Conservation (phyloP, 2,888 invertebrate species). For the Tenthredo amoena region DNA sequence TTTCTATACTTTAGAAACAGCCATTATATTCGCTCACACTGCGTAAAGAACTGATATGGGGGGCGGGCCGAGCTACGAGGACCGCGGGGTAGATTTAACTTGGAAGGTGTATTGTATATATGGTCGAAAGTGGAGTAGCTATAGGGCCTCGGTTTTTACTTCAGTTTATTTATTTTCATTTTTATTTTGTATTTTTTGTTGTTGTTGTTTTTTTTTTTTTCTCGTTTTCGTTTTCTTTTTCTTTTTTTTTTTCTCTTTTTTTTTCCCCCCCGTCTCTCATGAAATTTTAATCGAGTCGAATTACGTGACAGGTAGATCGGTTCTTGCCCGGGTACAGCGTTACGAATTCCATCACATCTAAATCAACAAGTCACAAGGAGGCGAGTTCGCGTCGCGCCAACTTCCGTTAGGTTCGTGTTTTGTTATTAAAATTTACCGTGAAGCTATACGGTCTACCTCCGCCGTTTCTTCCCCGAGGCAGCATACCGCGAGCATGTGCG, state of each 20-base stretch:
- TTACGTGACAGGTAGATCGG: slow-evolving; percentile 58
- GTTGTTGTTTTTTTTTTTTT: not conserved
- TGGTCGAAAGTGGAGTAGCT: not conserved
- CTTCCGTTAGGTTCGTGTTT: slow-evolving; percentile 46
- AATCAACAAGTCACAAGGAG: slow-evolving; percentile 56
- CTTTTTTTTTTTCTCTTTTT: slow-evolving; percentile 9
- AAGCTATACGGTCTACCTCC: slow-evolving; percentile 12
- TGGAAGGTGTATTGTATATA: not conserved
- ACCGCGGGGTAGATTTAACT: not conserved
- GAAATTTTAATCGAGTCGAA: slow-evolving; percentile 62
- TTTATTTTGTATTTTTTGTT: not conserved
- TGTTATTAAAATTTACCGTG: slow-evolving; percentile 52
- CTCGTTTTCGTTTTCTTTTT: not conserved
- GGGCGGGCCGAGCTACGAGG: not conserved
- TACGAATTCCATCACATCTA: slow-evolving; percentile 55
- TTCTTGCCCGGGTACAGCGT: slow-evolving; percentile 52
- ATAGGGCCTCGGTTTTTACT: slow-evolving; percentile 8
- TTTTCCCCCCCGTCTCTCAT: not conserved
- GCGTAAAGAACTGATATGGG: no score
- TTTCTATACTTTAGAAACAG: no score
- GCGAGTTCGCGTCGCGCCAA: slow-evolving; percentile 41
- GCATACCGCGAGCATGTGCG: no score
- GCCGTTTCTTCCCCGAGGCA: not conserved
- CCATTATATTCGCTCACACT: no score
- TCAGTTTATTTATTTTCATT: not conserved